phyloP scores from a whole-genome alignment of 1,140 invertebrate species.

The Atta cephalotes region DNA sequence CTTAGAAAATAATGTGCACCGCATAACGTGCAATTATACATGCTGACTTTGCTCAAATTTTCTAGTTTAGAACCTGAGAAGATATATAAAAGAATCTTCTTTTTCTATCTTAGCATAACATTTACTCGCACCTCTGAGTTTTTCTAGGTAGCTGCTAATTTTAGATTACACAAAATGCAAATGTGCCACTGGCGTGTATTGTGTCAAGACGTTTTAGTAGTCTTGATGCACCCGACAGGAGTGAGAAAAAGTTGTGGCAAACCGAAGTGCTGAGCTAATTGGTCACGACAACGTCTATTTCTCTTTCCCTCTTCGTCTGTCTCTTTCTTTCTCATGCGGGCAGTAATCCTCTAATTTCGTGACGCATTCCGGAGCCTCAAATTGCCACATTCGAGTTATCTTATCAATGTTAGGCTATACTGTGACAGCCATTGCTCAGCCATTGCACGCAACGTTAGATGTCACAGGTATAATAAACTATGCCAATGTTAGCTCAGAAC shows the following conservation, averaged over 20 bases:
- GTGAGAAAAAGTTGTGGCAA: conserved; percentile 16
- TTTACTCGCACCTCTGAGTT: neutral
- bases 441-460: neutral
- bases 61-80: neutral
- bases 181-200: neutral
- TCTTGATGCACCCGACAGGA: neutral
- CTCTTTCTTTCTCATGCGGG: neutral
- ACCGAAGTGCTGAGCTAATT: neutral
- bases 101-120: neutral
- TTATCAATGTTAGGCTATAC: conserved; percentile 18
- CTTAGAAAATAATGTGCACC: neutral
- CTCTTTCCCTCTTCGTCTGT: neutral
- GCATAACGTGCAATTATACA: neutral
- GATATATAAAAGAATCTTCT: neutral
- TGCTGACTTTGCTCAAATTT: neutral
- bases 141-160: neutral
- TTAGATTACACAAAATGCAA: conserved; percentile 32
- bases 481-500: conserved; percentile 31
- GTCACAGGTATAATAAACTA: conserved; percentile 29
- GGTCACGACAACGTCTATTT: neutral
- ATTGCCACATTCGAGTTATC: conserved; percentile 27
- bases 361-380: neutral
- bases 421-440: neutral
- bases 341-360: conserved; percentile 24
- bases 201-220: neutral